Base-by-base conservation (phyloP, 2,888 invertebrate species). In the Abscondita cerata region DNA sequence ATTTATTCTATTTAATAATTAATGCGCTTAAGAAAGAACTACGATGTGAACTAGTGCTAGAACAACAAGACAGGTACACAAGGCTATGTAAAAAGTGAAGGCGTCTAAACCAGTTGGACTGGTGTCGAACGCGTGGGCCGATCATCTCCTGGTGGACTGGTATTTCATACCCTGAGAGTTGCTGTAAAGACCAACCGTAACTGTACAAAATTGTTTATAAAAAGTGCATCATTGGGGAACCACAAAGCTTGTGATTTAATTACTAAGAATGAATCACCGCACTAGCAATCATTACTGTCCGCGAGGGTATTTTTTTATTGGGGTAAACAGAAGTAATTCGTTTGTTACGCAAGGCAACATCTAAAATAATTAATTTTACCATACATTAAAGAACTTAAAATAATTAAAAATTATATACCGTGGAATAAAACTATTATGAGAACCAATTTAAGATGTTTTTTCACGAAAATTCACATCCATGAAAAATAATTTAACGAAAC, bases 41-140 rank as follows among this genome's bases (percentile, higher is more conserved):
- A 62, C 60, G 64, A 68, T 64, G 63, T 66, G 66, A 65, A 66
- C 66, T 59, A 61, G 66, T 62, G 62, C 61, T 64, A 64, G 64
- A 56, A 61, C 55, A 62, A 54, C 48, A 57, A 61, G 66, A 59
- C 62, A 68, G 59, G 64, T 59, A 64, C 56, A 52, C 59, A 59
- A 60, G 64, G 59, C 64, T 68, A 69, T 59, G 75, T 78, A 81
- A 80, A 80, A 80, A 79, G 79, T 78, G 80, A 80, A 81, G 81
- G 80, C 80, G 81, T 80, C 77, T 74, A 81, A 81, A 81, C 81
- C 81, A 80, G 81, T 81, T 79, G 79, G 76, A 80, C 81, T 75
- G 78, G 81, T 80, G 80, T 78, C 76, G 76, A 76, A 73, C 76
- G 80, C 79, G 79, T 80, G 79, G 80, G 80, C 72, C 74, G 79